phyloP scores from a whole-genome alignment of 2,888 invertebrate species.

The Nebria brevicollis region DNA sequence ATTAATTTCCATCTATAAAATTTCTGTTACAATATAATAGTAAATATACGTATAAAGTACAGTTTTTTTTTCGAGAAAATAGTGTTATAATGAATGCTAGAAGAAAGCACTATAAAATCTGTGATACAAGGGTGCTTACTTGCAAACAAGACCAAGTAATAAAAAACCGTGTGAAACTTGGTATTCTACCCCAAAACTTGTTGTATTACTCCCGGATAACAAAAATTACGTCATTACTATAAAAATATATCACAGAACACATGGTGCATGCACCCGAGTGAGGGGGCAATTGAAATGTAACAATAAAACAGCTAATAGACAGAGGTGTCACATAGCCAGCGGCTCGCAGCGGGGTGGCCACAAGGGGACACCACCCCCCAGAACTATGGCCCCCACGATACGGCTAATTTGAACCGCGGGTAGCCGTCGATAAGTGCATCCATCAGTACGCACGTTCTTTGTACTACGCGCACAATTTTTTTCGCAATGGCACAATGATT shows the following conservation, averaged over 20 bases:
- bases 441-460: conserved; percentile 55
- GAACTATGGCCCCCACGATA: conserved; percentile 55
- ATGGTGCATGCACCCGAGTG: neutral
- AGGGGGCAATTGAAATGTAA: conserved; percentile 62
- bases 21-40: too few species aligned
- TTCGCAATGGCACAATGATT: conserved; percentile 60
- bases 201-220: neutral
- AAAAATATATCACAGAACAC: conserved; percentile 17
- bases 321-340: conserved; percentile 61
- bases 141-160: neutral
- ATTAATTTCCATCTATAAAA: too few species aligned
- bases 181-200: neutral
- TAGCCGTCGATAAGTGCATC: conserved; percentile 60
- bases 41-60: too few species aligned
- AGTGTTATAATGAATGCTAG: neutral
- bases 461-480: conserved; percentile 53
- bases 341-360: conserved; percentile 59
- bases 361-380: conserved; percentile 51
- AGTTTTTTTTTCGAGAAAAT: too few species aligned
- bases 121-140: neutral
- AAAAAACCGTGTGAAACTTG: neutral
- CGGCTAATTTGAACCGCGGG: conserved; percentile 65
- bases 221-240: conserved; percentile 19
- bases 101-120: neutral
- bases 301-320: conserved; percentile 65